A percentile compares a stretch with the other conserved stretches of the same genome.
Evolutionary conservation across 2,797 vertebrate genomes (phyloP).

Genomic region (Acanthis flammea): DNA sequence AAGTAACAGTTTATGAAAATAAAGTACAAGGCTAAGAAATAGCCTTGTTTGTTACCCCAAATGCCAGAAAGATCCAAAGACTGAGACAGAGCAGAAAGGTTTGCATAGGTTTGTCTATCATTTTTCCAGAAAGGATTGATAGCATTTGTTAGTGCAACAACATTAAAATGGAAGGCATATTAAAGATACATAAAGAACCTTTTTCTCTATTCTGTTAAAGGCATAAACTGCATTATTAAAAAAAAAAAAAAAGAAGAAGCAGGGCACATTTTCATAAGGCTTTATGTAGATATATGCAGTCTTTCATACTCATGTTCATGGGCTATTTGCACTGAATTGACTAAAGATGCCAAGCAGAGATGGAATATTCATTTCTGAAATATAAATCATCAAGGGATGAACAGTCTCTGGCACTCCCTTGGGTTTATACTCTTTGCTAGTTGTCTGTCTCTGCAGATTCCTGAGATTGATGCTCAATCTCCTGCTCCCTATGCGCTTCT

Average conservation of each 20-base stretch:
- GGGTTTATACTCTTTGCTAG: neutral
- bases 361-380: neutral
- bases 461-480: neutral
- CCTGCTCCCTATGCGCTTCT: neutral
- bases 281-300: neutral
- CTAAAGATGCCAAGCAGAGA: neutral
- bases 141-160: neutral
- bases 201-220: neutral
- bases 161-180: neutral
- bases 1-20: neutral
- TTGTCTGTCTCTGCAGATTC: neutral
- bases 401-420: neutral
- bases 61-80: neutral
- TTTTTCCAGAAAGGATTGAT: neutral
- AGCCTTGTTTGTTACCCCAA: neutral
- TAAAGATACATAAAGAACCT: neutral
- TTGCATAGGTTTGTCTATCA: neutral
- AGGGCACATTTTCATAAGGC: rapidly evolving
- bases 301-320: neutral
- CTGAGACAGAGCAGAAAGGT: neutral
- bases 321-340: neutral
- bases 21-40: neutral
- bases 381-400: neutral
- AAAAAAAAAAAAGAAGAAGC: rapidly evolving
- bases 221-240: neutral